Conservation (phyloP, 1,140 invertebrate species). For the Polyergus mexicanus region DNA sequence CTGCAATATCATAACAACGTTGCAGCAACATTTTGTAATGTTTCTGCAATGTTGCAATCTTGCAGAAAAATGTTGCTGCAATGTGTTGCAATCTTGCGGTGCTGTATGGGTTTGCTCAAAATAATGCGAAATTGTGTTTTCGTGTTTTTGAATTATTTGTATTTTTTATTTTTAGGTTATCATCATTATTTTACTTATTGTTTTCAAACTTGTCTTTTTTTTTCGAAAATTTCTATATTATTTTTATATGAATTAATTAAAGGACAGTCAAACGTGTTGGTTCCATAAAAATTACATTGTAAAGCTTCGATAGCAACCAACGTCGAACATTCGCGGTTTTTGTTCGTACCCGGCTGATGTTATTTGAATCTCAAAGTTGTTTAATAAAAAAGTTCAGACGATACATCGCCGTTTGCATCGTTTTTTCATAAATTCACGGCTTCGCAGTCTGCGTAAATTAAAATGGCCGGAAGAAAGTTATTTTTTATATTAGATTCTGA, state of each 20-base stretch:
- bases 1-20: too few relatives aligned
- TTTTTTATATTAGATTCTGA: too few relatives aligned
- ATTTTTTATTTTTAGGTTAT: not conserved
- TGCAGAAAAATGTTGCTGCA: too few relatives aligned
- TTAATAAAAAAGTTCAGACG: slow-evolving; percentile 59
- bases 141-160: not conserved
- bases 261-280: slow-evolving; percentile 17
- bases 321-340: slow-evolving; percentile 6
- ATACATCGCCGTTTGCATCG: slow-evolving; percentile 37
- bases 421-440: slow-evolving; percentile 43
- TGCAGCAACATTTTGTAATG: too few relatives aligned
- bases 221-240: not conserved
- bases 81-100: too few relatives aligned
- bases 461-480: not conserved
- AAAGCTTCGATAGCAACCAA: not conserved
- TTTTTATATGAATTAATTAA: slow-evolving; percentile 40
- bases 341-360: not conserved
- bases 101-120: too few relatives aligned
- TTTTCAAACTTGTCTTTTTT: not conserved
- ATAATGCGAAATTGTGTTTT: not conserved
- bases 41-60: too few relatives aligned
- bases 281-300: slow-evolving; percentile 46
- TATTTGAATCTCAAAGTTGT: slow-evolving; percentile 53
- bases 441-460: slow-evolving; percentile 33
- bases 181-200: not conserved